Evolutionary conservation across 2,888 invertebrate genomes (phyloP), one percentile per base, ranked within the genome.

Genomic region (Lottia scabra): DNA sequence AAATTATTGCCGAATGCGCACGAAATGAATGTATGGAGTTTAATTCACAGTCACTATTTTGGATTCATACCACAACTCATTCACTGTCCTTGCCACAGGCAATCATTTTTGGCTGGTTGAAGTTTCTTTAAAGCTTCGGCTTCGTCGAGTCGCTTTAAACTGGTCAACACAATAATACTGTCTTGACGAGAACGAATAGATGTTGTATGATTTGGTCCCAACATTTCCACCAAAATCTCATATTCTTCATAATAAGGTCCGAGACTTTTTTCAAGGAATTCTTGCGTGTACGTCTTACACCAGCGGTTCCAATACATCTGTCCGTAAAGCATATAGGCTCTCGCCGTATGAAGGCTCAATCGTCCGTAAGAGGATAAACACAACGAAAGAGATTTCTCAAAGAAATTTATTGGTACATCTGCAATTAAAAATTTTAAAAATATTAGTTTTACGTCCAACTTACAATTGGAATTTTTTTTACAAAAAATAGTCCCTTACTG

Each of bases 291-390:
- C 15, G 2, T 38, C 5, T 26, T 72, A 68, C 71, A 72, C 70
- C 70, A 72, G n/a, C 62, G 72, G 62, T 80, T 80, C 82, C 82
- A 82, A 67, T 76, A 80, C 69, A 82, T 73, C 75, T 82, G 82
- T 15, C 80, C 82, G 62, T 75, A 79, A 45, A 82, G 76, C 76
- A 81, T 81, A 38, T 72, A 75, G 62, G 80, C 78, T 10, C 82
- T 70, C 23, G 81, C 82, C 15, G 79, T 80, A 67, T 78, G 73
- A 44, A 79, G 71, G 64, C 80, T 81, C n/a, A 72, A 71, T 30
- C 70, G 73, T 6, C 82, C 82, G 71, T 77, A 82, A 46, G 78
- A 74, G 19, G 75, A 70, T 44, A 74, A 30, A 68, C 81, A 81
- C 48, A 81, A 76, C 16, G 76, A 72, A 70, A 79, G 71, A 0